Base-by-base conservation (phyloP, 1,140 invertebrate species). In the Agrypnia vestita region DNA sequence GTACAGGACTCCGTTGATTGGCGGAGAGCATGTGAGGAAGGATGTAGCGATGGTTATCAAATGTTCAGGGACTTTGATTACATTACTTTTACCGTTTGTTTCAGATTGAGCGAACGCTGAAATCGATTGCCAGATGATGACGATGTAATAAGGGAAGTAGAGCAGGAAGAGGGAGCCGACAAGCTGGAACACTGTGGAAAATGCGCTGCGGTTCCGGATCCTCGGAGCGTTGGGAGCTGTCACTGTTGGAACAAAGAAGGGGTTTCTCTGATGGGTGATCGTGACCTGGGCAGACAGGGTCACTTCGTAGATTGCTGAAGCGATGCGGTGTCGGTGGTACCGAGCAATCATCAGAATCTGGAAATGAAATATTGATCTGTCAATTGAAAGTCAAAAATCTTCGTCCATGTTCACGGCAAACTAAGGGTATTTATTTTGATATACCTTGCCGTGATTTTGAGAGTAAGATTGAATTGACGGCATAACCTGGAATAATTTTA, bases 281-380 rank as follows among this genome's bases (percentile, higher is more conserved):
- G 94, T 95, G 51, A 95, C 94, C 87, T 96, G 95, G 1, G 95
- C 95, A 4, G 94, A 95, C 49, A 96, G 85, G 0, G 95, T 96
- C 7, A 96, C 94, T 88, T 96, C 94, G 86, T 95, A 96, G 80
- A 96, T 95, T 7, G 95, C 95, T 35, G 94, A 94, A 15, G 95
- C 94, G 72, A 96, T 96, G 35, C 95, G 91, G 85, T 96, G 95
- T 4, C 94, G 90, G 85, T 96, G 95, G 84, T 95, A 95, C 0
- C 94, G 90, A 0, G 95, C 95, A 79, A 96, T 96, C 81, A 94
- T 92, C 56, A 96, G 88, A 17, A 96, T 94, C 85, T 92, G 88
- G 61, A 86, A 86, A 59, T 1, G 64, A 82, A 83, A 62, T 49
- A 78, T 75, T 35, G 10, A 8, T 25, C 12, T 62, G 12, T 62